Evolutionary conservation across 37 sponge, comb jelly and placozoan genomes (phyloP).

Genomic region (Theonella swinhoei): DNA sequence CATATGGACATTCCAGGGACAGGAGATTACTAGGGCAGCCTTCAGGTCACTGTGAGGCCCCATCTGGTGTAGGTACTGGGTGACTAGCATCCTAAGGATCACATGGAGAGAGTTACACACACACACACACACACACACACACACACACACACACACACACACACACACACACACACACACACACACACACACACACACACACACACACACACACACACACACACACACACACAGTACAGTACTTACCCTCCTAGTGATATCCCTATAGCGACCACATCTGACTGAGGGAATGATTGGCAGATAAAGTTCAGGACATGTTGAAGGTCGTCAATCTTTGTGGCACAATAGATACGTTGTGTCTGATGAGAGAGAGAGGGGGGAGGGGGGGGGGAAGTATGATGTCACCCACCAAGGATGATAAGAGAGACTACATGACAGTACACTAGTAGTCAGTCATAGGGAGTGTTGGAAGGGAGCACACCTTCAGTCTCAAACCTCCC

Average conservation of each 20-base stretch:
- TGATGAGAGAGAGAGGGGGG: constrained; percentile 18
- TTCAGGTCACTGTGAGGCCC: constrained; percentile 29
- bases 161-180: no score
- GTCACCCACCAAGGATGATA: no score
- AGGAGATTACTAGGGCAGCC: constrained; percentile 44
- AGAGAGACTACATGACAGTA: no score
- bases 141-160: no score
- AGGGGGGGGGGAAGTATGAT: background rate
- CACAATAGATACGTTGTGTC: constrained; percentile 67
- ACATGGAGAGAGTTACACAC: no score
- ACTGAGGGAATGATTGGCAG: constrained; percentile 39
- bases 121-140: no score
- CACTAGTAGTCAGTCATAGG: no score
- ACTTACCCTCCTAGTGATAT: constrained; percentile 91
- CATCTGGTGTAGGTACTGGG: constrained; percentile 48
- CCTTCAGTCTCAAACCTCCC: constrained; percentile 52
- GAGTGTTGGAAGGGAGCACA: background rate
- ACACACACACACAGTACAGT: background rate
- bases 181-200: no score
- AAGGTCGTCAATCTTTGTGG: constrained; percentile 69
- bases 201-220: no score
- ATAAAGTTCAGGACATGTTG: constrained; percentile 51
- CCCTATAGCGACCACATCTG: constrained; percentile 68
- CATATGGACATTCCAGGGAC: constrained; percentile 38
- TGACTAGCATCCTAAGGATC: constrained; percentile 70